These are phyloP conservation scores for Smittia aterrima DNA, from an alignment of 2,888 invertebrate genomes.

Conservation along the genomic window DNA sequence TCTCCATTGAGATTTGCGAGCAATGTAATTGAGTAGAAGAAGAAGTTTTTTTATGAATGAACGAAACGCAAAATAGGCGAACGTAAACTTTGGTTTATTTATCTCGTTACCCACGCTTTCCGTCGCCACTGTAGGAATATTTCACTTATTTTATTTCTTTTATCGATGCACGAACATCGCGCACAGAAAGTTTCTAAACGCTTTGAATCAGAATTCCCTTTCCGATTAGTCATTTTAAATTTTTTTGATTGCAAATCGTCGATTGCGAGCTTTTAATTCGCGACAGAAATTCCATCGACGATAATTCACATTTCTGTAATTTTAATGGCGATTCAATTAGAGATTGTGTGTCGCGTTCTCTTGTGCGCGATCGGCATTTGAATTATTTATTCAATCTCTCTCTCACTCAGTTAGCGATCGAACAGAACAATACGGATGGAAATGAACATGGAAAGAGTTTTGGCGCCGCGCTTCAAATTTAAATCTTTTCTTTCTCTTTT, in stretches of 20 bases:
- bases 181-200: neutral
- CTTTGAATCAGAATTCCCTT: neutral
- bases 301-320: no score
- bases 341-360: no score
- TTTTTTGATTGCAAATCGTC: no score
- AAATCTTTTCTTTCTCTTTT: conserved; percentile 22
- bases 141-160: neutral
- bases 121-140: conserved; percentile 26
- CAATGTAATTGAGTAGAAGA: neutral
- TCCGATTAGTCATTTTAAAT: no score
- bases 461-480: conserved; percentile 22
- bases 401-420: no score
- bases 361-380: no score
- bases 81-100: conserved; percentile 17
- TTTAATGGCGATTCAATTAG: no score
- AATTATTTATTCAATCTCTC: neutral
- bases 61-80: conserved; percentile 15
- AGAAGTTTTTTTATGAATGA: conserved; percentile 25
- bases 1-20: neutral
- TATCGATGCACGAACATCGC: neutral
- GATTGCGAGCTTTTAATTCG: no score
- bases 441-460: neutral
- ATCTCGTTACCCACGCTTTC: conserved; percentile 12
- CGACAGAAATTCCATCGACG: no score
- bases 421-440: conserved; percentile 14